These are phyloP conservation scores for Ciona savignyi DNA, from an alignment of 23 tunicate genomes.

Conservation along the genomic window DNA sequence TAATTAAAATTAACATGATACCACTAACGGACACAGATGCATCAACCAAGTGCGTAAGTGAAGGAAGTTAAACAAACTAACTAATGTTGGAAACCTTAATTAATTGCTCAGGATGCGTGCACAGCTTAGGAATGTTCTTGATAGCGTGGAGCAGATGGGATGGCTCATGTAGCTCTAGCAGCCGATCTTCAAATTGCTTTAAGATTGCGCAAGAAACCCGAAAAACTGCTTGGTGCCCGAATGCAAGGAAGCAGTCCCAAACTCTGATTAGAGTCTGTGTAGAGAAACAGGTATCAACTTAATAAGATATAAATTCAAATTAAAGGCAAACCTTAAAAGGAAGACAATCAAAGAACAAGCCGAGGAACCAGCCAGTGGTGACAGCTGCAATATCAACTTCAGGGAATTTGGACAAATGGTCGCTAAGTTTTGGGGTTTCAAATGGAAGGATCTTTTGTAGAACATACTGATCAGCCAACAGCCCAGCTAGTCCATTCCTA, in stretches of 20 bases:
- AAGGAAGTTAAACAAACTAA: no score
- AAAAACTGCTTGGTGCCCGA: conserved; percentile 66
- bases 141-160: conserved; percentile 52
- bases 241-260: conserved; percentile 66
- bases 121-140: conserved; percentile 57
- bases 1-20: no score
- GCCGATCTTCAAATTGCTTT: conserved; percentile 28
- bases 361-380: conserved; percentile 71
- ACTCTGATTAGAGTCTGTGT: conserved; percentile 51
- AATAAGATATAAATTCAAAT: neutral
- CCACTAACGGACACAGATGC: no score
- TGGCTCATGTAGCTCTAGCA: conserved; percentile 41
- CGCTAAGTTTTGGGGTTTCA: conserved; percentile 16
- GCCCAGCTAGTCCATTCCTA: conserved; percentile 50
- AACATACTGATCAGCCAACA: conserved; percentile 64
- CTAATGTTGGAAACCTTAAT: no score
- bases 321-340: conserved; percentile 27
- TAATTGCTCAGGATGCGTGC: conserved; percentile 19
- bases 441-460: conserved; percentile 25
- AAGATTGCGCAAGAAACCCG: conserved; percentile 40
- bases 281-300: neutral
- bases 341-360: conserved; percentile 62
- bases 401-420: conserved; percentile 32
- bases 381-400: conserved; percentile 54
- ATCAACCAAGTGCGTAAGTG: no score